Evolutionary conservation across 1,140 invertebrate species (phyloP).

Genomic region (Caenorhabditis remanei): DNA sequence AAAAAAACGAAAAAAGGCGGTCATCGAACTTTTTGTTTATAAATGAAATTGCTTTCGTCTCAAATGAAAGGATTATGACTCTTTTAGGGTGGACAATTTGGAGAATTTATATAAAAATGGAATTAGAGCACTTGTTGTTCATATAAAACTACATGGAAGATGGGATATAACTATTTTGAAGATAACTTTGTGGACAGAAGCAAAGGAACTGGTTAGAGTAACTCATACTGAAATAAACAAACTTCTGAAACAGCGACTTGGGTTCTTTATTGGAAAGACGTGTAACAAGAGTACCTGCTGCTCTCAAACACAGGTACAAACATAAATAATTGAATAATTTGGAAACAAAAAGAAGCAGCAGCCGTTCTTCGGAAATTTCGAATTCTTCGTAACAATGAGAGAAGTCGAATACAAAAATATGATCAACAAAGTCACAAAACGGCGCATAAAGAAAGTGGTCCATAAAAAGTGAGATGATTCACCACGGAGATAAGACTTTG

Average conservation of each 20-base stretch:
- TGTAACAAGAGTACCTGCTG: too few relatives aligned
- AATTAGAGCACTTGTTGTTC: too few relatives aligned
- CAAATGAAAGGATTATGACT: neutral
- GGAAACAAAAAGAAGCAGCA: neutral
- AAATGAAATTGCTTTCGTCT: slow-evolving; percentile 54
- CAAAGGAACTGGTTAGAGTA: too few relatives aligned
- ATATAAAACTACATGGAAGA: too few relatives aligned
- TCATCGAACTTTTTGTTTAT: slow-evolving; percentile 57
- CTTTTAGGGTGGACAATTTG: neutral
- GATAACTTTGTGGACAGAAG: too few relatives aligned
- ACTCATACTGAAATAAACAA: too few relatives aligned
- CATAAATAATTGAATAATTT: neutral
- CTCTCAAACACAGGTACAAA: too few relatives aligned
- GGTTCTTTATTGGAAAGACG: too few relatives aligned
- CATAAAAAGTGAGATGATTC: slow-evolving; percentile 13
- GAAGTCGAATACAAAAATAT: neutral
- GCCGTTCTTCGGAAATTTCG: neutral
- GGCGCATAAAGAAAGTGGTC: neutral
- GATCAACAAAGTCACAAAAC: neutral
- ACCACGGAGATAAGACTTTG: slow-evolving; percentile 3
- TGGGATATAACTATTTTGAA: too few relatives aligned
- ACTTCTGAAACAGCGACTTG: too few relatives aligned
- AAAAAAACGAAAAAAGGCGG: neutral
- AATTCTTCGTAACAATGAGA: too few relatives aligned
- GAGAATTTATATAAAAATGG: too few relatives aligned